Conservation (phyloP, 2,888 invertebrate species). For the Hipparchia semele region DNA sequence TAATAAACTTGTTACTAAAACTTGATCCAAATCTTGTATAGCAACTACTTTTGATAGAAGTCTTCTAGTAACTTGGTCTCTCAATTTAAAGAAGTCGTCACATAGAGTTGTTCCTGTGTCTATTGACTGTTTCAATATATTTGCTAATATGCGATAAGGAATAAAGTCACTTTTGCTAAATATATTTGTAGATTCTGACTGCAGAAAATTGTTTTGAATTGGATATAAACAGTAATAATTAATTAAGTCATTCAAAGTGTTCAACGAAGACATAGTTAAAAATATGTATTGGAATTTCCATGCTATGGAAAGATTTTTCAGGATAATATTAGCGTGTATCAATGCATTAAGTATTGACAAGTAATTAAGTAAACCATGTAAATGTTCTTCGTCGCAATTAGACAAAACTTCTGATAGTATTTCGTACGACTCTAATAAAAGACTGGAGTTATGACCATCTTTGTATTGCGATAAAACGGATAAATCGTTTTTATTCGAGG, state of each 20-base stretch:
- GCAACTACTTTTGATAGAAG: constrained; percentile 61
- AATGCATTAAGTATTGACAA: constrained; percentile 63
- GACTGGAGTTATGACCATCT: constrained; percentile 59
- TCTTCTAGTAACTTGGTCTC: constrained; percentile 54
- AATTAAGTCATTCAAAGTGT: constrained; percentile 66
- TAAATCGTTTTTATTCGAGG: constrained; percentile 44
- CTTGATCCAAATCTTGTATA: constrained; percentile 67
- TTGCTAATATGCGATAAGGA: constrained; percentile 61
- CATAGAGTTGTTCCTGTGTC: constrained; percentile 32
- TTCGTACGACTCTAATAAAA: constrained; percentile 60
- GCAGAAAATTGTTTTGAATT: constrained; percentile 36
- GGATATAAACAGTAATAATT: constrained; percentile 50
- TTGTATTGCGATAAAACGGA: constrained; percentile 56
- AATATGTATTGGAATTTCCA: constrained; percentile 78
- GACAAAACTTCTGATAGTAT: constrained; percentile 61
- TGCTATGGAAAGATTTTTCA: constrained; percentile 68
- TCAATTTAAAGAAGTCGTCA: constrained; percentile 47
- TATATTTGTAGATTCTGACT: constrained; percentile 44
- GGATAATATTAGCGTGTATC: constrained; percentile 60
- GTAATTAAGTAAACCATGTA: constrained; percentile 61
- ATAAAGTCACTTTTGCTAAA: constrained; percentile 63
- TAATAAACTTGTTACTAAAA: constrained; percentile 63
- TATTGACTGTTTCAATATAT: constrained; percentile 46
- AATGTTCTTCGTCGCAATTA: constrained; percentile 65
- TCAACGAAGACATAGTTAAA: constrained; percentile 68